Conservation (phyloP, 1,140 invertebrate genomes). For the Piezodorus guildinii region DNA sequence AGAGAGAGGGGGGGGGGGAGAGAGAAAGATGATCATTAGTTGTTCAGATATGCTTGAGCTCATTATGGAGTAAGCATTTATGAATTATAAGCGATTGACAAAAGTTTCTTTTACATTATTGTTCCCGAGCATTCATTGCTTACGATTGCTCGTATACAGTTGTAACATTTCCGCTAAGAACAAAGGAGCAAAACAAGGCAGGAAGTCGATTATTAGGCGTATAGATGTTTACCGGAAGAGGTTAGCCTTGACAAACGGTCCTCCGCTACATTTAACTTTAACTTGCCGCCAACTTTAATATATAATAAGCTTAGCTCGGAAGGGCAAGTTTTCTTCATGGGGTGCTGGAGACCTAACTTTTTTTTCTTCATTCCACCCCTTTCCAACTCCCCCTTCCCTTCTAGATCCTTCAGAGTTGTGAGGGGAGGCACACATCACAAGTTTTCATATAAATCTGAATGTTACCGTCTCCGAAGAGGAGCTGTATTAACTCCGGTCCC, state of each 20-base stretch:
- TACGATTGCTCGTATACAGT: too few relatives aligned
- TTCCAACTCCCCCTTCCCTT: background rate
- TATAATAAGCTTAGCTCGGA: conserved; percentile 5
- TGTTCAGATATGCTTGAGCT: too few relatives aligned
- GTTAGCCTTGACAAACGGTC: conserved; percentile 4
- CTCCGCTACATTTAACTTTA: conserved; percentile 10
- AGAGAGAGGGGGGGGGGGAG: too few relatives aligned
- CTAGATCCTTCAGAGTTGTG: conserved; percentile 2
- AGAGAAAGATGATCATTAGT: too few relatives aligned
- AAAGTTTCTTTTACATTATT: too few relatives aligned
- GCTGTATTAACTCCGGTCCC: background rate
- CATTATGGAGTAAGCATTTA: too few relatives aligned
- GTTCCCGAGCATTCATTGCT: too few relatives aligned
- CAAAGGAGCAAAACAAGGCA: too few relatives aligned
- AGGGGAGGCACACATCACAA: conserved; percentile 6
- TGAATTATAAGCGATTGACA: too few relatives aligned
- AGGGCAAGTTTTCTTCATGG: background rate
- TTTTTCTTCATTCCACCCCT: background rate
- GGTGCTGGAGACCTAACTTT: conserved; percentile 3
- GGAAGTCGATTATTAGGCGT: conserved; percentile 1
- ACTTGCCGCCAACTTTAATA: conserved; percentile 10
- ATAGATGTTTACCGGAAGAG: conserved; percentile 14
- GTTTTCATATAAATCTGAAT: conserved; percentile 15
- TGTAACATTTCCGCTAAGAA: too few relatives aligned
- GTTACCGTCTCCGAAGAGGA: background rate